Conservation (phyloP, 1,140 invertebrate species). For the Fopius arisanus region DNA sequence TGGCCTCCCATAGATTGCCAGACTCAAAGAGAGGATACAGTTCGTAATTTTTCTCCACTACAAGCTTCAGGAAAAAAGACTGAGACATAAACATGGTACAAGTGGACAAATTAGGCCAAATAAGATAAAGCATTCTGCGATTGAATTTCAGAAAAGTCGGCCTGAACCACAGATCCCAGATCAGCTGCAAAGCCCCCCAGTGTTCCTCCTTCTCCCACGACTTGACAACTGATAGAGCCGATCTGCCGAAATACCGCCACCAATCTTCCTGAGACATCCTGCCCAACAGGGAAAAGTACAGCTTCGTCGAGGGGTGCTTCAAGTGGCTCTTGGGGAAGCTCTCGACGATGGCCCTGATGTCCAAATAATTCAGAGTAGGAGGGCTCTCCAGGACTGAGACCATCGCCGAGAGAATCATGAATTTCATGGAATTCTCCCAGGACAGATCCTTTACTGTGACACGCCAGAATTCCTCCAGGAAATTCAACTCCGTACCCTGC, state of each 20-base stretch:
- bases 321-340: conserved; percentile 45
- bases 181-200: conserved; percentile 39
- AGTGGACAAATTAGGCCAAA: conserved; percentile 38
- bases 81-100: conserved; percentile 23
- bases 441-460: conserved; percentile 43
- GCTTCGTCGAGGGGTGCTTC: conserved; percentile 43
- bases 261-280: conserved; percentile 43
- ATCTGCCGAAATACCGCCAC: conserved; percentile 38
- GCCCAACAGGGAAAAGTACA: conserved; percentile 46
- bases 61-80: conserved; percentile 44
- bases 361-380: conserved; percentile 28
- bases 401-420: conserved; percentile 50
- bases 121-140: conserved; percentile 32
- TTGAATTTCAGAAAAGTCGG: conserved; percentile 40
- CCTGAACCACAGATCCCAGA: conserved; percentile 51
- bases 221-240: conserved; percentile 37
- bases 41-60: conserved; percentile 25
- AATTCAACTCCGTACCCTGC: conserved; percentile 46
- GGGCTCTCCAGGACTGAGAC: conserved; percentile 36
- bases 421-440: conserved; percentile 54
- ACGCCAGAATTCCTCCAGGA: conserved; percentile 41
- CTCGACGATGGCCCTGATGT: conserved; percentile 42
- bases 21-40: neutral
- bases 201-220: conserved; percentile 48
- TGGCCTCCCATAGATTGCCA: neutral